phyloP scores from a whole-genome alignment of 2,888 invertebrate genomes.

The Scaptomyza polygonia region DNA sequence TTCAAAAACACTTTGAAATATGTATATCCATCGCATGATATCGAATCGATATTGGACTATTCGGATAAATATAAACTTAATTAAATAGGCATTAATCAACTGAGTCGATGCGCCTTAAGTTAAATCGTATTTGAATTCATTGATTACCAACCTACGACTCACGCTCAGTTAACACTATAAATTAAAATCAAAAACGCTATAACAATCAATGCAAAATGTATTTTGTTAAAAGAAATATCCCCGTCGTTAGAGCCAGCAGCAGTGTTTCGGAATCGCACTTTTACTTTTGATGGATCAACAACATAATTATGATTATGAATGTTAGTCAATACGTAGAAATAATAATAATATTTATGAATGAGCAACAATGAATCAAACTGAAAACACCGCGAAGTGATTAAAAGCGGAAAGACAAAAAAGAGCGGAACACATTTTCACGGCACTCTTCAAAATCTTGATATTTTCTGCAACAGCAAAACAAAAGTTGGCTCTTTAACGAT shows the following conservation, averaged over 20 bases:
- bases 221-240: slow-evolving; percentile 9
- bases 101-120: slow-evolving; percentile 13
- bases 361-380: slow-evolving; percentile 27
- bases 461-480: slow-evolving; percentile 18
- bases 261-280: slow-evolving; percentile 46
- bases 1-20: not conserved
- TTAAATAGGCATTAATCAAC: slow-evolving; percentile 31
- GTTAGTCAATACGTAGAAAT: slow-evolving; percentile 44
- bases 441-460: slow-evolving; percentile 32
- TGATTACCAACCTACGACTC: slow-evolving; percentile 17
- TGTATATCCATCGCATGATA: not conserved
- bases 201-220: slow-evolving; percentile 44
- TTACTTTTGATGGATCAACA: slow-evolving; percentile 57
- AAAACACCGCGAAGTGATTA: slow-evolving; percentile 38
- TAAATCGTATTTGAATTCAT: slow-evolving; percentile 28
- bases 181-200: slow-evolving; percentile 2
- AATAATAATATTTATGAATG: slow-evolving; percentile 1
- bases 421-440: slow-evolving; percentile 60
- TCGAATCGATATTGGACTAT: slow-evolving; percentile 5
- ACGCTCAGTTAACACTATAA: not conserved
- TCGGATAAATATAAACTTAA: slow-evolving; percentile 3
- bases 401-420: slow-evolving; percentile 41
- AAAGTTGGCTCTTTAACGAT: slow-evolving; percentile 45
- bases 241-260: slow-evolving; percentile 7
- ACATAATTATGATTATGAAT: not conserved